Evolutionary conservation across 2,797 vertebrate genomes (phyloP), one percentile per base, ranked within the genome.

Genomic region (Phataginus tetradactyla): DNA sequence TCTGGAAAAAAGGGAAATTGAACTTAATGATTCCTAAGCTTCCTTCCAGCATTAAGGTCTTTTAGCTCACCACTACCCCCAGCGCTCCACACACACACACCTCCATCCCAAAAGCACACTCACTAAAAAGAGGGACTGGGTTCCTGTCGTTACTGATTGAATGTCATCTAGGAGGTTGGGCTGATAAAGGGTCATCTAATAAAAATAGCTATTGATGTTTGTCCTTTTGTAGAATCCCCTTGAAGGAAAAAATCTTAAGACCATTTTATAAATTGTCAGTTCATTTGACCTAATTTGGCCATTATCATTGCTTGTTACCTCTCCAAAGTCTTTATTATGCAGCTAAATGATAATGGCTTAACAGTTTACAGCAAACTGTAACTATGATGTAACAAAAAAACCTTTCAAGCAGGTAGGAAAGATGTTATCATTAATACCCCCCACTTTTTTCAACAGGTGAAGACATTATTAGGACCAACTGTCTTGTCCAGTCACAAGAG

Each of bases 1-100:
- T 72, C 57, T 84, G 77, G 63, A 95, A 87, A 95, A 93, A 9
- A 21, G 92, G 25, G n/a, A 79, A 85, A 64, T 42, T 86, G 45
- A 37, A 81, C 17, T 55, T 75, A 79, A 42, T 61, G 63, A 59
- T 89, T 49, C 45, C 61, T 84, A 74, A 92, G 39, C 45, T 63
- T 87, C 51, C 74, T 89, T 72, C 72, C 11, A 68, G 49, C 74
- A 34, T 61, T 49, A 68, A 42, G 53, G 20, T 75, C 23, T 75
- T 55, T 84, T 68, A 53, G 51, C 42, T 21, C 72, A 59, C 66
- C 20, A 23, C 13, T 37, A 34, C 27, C 8, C 6, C 7, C 25
- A 53, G 14, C 7, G 39, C 18, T 79, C 42, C 59, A n/a, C 17
- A 68, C 14, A 68, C 14, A 66, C 27, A n/a, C 21, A 13, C 32